Conservation (phyloP, 2,888 invertebrate species). For the Orthonevra nobilis region DNA sequence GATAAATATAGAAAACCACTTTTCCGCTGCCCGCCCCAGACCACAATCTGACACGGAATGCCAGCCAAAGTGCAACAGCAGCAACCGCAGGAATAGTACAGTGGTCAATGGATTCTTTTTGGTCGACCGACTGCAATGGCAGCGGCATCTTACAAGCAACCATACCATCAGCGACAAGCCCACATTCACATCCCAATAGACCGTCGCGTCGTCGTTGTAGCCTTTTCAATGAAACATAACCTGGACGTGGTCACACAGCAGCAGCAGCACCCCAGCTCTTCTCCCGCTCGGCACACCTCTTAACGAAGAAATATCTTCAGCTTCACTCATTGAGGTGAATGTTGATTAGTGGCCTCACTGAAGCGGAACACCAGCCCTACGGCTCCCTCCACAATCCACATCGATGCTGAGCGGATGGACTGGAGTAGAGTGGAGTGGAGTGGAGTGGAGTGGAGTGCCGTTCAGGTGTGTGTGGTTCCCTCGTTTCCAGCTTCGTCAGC, state of each 20-base stretch:
- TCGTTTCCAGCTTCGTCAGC: conserved; percentile 7
- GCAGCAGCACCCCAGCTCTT: background rate
- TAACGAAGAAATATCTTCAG: conserved; percentile 13
- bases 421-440: too few relatives aligned
- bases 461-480: too few relatives aligned
- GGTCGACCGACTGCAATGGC: conserved; percentile 32
- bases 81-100: background rate
- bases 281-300: conserved; percentile 7
- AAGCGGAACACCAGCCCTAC: conserved; percentile 42
- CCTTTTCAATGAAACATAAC: conserved; percentile 42
- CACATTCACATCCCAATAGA: conserved; percentile 16
- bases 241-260: conserved; percentile 24
- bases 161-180: conserved; percentile 26
- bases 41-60: conserved; percentile 43
- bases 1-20: conserved; percentile 55
- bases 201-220: conserved; percentile 1
- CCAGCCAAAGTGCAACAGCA: conserved; percentile 29
- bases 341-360: conserved; percentile 54
- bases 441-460: too few relatives aligned
- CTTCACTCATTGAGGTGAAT: conserved; percentile 11
- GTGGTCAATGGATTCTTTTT: conserved; percentile 51
- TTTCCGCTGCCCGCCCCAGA: background rate
- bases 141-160: conserved; percentile 3
- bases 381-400: background rate
- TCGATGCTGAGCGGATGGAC: too few relatives aligned